A percentile compares a stretch with the other conserved stretches of the same genome.
Conservation (phyloP, 2,888 invertebrate species). For the Gasteruption jaculator region DNA sequence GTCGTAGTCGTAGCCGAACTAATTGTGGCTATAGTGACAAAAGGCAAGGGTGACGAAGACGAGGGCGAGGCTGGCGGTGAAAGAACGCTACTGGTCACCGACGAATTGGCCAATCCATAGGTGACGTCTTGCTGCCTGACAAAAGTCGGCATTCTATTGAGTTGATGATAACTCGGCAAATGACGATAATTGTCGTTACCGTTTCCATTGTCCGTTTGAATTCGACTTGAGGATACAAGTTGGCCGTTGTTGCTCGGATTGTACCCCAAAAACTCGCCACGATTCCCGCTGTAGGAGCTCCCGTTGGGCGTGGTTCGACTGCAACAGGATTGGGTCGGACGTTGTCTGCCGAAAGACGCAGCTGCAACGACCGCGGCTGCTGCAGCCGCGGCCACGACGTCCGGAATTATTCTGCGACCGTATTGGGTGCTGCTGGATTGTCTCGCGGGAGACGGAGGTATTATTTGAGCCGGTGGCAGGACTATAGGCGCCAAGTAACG, state of each 20-base stretch:
- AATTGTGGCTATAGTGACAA: conserved; percentile 1
- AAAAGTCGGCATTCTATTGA: not conserved
- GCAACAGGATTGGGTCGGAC: too few relatives aligned
- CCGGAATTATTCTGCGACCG: conserved; percentile 25
- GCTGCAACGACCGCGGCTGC: conserved; percentile 31
- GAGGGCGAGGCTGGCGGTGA: conserved; percentile 11
- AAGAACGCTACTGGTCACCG: not conserved
- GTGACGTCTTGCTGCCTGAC: too few relatives aligned
- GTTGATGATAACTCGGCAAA: conserved; percentile 6
- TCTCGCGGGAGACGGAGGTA: too few relatives aligned
- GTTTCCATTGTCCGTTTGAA: conserved; percentile 7
- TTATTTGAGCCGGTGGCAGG: too few relatives aligned
- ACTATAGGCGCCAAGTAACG: too few relatives aligned
- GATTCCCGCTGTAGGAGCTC: too few relatives aligned
- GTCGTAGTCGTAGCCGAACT: conserved; percentile 14
- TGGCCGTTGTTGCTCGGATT: not conserved
- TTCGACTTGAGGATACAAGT: conserved; percentile 7
- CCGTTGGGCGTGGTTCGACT: too few relatives aligned
- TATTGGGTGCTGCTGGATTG: conserved; percentile 17
- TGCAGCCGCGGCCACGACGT: conserved; percentile 31
- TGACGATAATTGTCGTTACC: conserved; percentile 1
- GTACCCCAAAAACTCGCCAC: not conserved
- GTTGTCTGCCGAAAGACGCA: conserved; percentile 26
- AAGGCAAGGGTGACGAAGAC: conserved; percentile 3
- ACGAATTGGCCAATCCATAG: too few relatives aligned